Percentiles rank a stretch among this genome's conserved stretches.
Conservation (phyloP, 1,140 invertebrate genomes). For the Halictus rubicundus region DNA sequence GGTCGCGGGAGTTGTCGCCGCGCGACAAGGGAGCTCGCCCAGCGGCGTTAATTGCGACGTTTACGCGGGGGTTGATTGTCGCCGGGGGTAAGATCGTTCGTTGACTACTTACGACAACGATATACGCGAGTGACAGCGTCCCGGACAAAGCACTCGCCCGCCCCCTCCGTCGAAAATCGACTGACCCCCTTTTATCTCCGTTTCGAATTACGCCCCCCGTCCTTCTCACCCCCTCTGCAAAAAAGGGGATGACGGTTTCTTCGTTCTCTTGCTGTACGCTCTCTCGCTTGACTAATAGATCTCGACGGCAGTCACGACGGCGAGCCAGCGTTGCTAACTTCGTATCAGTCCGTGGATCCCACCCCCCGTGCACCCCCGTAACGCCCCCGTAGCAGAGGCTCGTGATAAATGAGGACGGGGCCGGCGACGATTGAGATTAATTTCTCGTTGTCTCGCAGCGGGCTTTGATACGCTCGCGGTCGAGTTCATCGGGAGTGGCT, state of each 20-base stretch:
- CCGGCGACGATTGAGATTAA: conserved; percentile 72
- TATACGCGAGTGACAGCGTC: background rate
- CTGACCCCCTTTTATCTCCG: conserved; percentile 23
- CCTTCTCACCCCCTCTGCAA: background rate
- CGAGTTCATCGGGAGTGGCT: conserved; percentile 10
- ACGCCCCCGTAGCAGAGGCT: conserved; percentile 64
- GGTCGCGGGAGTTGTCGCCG: background rate
- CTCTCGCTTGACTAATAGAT: conserved; percentile 75
- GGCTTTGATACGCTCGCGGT: conserved; percentile 47
- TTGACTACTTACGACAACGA: conserved; percentile 19
- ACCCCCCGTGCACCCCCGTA: conserved; percentile 29
- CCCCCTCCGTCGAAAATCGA: conserved; percentile 5
- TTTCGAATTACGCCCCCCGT: conserved; percentile 1
- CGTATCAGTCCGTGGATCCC: conserved; percentile 73
- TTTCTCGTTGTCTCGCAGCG: conserved; percentile 58
- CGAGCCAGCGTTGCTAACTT: conserved; percentile 75
- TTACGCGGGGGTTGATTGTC: conserved; percentile 35
- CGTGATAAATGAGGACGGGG: conserved; percentile 71
- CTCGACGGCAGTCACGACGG: conserved; percentile 70
- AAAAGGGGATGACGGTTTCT: no score
- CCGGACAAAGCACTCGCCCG: conserved; percentile 23
- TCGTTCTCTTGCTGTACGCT: no score
- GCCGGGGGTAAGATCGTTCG: background rate
- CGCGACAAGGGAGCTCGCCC: background rate
- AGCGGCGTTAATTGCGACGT: conserved; percentile 37